Base-by-base conservation (phyloP, 2,113 vertebrate genomes). In the Eublepharis macularius region DNA sequence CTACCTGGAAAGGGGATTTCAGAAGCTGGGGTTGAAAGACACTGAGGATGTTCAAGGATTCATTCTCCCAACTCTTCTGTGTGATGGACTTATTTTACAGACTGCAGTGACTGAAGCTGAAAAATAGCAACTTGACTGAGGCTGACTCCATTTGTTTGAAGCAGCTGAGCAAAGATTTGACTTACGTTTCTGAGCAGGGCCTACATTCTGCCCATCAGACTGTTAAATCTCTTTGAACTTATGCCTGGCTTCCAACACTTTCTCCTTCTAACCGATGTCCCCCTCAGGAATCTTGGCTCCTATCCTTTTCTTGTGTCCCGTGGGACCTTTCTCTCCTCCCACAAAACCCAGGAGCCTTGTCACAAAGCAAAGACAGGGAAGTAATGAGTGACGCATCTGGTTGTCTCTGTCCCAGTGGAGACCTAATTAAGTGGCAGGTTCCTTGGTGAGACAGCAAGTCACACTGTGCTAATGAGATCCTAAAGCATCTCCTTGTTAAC, bases 391-490 rank as follows among this genome's bases (percentile, higher is more conserved):
- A 86, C 84, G n/a, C 77, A 86, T 86, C 68, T 80, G 84, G 51
- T 80, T 73, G 51, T 63, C 41, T 74, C 13, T n/a, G 54, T 80
- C 84, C 77, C 84, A 86, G 84, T 29, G 32, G 84, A 86, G 54
- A 86, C 54, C 77, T 80, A 86, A 86, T 86, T 86, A 86, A 86
- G 26, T 80, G 70, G 84, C 84, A 39, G 77, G 69, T 74, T 86
- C 84, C n/a, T 11, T 86, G 77, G 77, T 66, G 77, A 86, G 84
- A 49, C 77, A 86, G 84, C 84, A 86, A 86, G 69, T 74, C 77
- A 80, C 54, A 74, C 77, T 86, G 84, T 74, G 84, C 84, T 86
- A 86, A 86, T 86, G 84, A 86, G 84, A 80, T 65, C 68, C 83
- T 85, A 85, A 85, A 85, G 79, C 83, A 47, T 85, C 76, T 34